Conservation (phyloP, 2,888 invertebrate species). For the Neelides folsomi region DNA sequence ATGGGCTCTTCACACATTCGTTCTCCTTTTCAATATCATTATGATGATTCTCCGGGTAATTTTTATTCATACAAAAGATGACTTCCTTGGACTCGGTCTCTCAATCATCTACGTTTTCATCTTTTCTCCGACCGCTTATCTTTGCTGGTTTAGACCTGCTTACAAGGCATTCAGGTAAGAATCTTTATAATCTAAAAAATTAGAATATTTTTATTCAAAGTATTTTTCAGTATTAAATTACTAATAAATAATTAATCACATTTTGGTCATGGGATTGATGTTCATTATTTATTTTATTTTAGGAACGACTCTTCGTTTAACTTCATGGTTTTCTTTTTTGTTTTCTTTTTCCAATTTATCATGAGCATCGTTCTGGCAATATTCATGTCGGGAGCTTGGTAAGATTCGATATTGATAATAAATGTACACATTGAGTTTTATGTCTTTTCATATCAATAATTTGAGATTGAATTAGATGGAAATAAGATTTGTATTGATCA, state of each 20-base stretch:
- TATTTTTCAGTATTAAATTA: not conserved
- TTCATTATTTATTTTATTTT: conserved; percentile 33
- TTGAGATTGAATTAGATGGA: no score
- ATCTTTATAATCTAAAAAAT: no score
- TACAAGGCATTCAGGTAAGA: conserved; percentile 89
- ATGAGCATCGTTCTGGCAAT: conserved; percentile 76
- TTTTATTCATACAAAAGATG: conserved; percentile 38
- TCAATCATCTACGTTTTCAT: conserved; percentile 76
- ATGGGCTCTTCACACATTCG: conserved; percentile 86
- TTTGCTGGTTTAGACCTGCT: conserved; percentile 98
- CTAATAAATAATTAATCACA: not conserved
- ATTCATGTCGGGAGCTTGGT: conserved; percentile 80
- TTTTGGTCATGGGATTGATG: conserved; percentile 2
- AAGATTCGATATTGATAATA: conserved; percentile 37
- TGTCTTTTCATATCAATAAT: no score
- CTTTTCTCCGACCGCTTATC: conserved; percentile 90
- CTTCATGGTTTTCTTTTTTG: conserved; percentile 99
- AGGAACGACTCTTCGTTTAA: conserved; percentile 98
- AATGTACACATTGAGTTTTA: no score
- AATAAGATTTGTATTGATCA: no score
- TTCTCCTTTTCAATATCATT: conserved; percentile 71
- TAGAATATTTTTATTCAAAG: no score
- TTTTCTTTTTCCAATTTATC: conserved; percentile 90
- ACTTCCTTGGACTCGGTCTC: conserved; percentile 65
- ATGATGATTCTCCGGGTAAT: conserved; percentile 70